Percentiles rank a stretch among this genome's conserved stretches.
These are phyloP conservation scores for Brachyistius frenatus DNA, from an alignment of 2,113 vertebrate species.

Conservation along the genomic window DNA sequence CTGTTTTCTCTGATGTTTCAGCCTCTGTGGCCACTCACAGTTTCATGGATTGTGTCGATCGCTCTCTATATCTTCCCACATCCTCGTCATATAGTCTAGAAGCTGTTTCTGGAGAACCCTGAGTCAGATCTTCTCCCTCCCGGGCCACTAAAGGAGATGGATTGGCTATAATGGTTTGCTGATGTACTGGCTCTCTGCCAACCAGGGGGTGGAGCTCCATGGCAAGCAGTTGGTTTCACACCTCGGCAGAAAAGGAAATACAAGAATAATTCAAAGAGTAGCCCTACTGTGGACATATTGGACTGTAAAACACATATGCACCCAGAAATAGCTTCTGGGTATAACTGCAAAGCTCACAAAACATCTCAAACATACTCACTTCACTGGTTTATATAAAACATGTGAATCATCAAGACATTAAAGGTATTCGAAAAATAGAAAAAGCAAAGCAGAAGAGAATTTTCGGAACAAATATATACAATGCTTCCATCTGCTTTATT, in stretches of 20 bases:
- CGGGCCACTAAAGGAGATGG: slow-evolving; percentile 43
- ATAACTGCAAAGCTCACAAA: slow-evolving; percentile 38
- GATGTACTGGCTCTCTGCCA: slow-evolving; percentile 62
- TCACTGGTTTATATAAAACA: slow-evolving; percentile 19
- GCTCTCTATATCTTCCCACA: slow-evolving; percentile 34
- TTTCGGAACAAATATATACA: slow-evolving; percentile 3
- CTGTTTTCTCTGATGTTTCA: slow-evolving; percentile 32
- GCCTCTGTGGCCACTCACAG: slow-evolving; percentile 35
- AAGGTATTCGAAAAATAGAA: slow-evolving; percentile 4
- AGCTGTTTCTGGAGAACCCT: slow-evolving; percentile 24
- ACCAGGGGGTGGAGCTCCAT: slow-evolving; percentile 69
- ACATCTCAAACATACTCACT: slow-evolving; percentile 12
- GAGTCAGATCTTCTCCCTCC: slow-evolving; percentile 40
- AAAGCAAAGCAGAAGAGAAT: background rate
- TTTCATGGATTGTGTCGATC: slow-evolving; percentile 18
- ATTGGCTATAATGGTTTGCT: slow-evolving; percentile 47
- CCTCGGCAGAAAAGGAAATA: slow-evolving; percentile 61
- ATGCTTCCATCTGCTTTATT: slow-evolving; percentile 41
- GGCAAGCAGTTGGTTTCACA: slow-evolving; percentile 60
- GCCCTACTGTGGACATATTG: slow-evolving; percentile 36
- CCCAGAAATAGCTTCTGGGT: slow-evolving; percentile 14
- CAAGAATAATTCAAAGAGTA: slow-evolving; percentile 52
- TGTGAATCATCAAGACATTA: slow-evolving; percentile 10
- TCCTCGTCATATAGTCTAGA: slow-evolving; percentile 10
- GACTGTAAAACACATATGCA: slow-evolving; percentile 21